These are phyloP conservation scores for Athalia rosae DNA, from an alignment of 2,888 invertebrate genomes.

Conservation along the genomic window DNA sequence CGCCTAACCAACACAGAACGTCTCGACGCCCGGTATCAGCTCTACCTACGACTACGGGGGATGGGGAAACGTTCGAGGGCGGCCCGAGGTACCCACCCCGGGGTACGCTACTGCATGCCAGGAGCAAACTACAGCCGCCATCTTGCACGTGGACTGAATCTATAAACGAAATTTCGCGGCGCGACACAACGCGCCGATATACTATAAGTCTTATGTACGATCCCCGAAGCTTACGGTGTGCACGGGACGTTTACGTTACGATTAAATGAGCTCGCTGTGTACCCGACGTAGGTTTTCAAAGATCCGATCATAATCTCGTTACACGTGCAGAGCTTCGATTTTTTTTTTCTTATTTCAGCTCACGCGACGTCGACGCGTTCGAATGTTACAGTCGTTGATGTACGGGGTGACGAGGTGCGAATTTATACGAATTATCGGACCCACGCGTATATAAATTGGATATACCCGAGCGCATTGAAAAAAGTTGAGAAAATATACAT, in stretches of 20 bases:
- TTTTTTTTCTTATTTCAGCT: no score
- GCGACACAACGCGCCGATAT: slow-evolving; percentile 9
- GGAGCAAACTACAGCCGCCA: slow-evolving; percentile 72
- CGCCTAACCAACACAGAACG: slow-evolving; percentile 65
- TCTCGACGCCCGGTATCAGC: slow-evolving; percentile 54
- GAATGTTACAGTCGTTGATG: no score
- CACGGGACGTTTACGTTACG: not conserved
- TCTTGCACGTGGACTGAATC: slow-evolving; percentile 72
- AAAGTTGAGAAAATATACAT: not conserved
- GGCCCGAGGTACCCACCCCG: slow-evolving; percentile 60
- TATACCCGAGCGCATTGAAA: not conserved
- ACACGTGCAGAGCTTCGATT: no score
- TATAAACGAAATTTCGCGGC: slow-evolving; percentile 55
- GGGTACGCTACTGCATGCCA: slow-evolving; percentile 60
- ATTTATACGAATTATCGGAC: no score
- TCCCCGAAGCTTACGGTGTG: slow-evolving; percentile 27
- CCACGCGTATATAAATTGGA: no score
- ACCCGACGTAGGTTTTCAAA: not conserved
- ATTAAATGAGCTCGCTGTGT: slow-evolving; percentile 14
- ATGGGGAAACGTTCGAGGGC: slow-evolving; percentile 49
- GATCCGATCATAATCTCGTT: no score
- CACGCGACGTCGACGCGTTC: no score
- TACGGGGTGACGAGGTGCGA: no score
- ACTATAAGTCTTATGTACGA: slow-evolving; percentile 5
- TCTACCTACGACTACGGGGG: slow-evolving; percentile 50